Percentiles rank a stretch among this genome's conserved stretches.
Conservation (phyloP, 2,797 vertebrate species). For the Clarias laeviceps region DNA sequence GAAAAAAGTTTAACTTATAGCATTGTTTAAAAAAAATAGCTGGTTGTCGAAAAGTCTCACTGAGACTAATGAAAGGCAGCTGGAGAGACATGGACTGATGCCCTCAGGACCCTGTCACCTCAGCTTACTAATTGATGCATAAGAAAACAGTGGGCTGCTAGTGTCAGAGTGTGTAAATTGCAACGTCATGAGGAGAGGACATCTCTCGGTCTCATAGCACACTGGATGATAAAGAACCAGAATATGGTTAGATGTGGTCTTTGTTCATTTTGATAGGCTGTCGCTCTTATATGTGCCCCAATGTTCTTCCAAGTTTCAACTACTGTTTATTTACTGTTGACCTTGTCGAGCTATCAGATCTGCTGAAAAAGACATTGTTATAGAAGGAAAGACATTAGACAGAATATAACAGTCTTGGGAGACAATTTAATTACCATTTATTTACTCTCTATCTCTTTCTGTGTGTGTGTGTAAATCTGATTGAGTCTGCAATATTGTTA, state of each 20-base stretch:
- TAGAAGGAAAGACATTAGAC: neutral
- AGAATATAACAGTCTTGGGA: neutral
- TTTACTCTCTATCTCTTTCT: neutral
- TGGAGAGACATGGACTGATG: conserved; percentile 48
- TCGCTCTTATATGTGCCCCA: neutral
- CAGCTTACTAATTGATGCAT: conserved; percentile 39
- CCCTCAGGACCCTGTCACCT: conserved; percentile 54
- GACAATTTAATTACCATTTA: neutral
- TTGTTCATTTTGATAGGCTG: conserved; percentile 35
- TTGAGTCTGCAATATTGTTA: neutral
- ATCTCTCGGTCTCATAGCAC: neutral
- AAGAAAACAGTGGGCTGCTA: conserved; percentile 39
- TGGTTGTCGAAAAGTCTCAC: conserved; percentile 30
- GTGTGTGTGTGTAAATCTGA: neutral
- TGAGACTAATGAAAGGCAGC: conserved; percentile 43
- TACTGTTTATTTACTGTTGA: conserved; percentile 12
- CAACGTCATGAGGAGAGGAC: neutral
- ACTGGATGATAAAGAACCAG: conserved; percentile 15
- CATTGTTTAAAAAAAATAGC: conserved; percentile 28
- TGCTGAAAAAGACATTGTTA: neutral
- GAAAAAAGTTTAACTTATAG: conserved; percentile 5
- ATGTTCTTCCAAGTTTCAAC: conserved; percentile 5
- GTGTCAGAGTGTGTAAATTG: conserved; percentile 25
- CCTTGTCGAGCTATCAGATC: conserved; percentile 11
- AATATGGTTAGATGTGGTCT: conserved; percentile 12